Evolutionary conservation across 1,140 invertebrate species (phyloP), one percentile per base, ranked within the genome.

Genomic region (Bombus waltoni): DNA sequence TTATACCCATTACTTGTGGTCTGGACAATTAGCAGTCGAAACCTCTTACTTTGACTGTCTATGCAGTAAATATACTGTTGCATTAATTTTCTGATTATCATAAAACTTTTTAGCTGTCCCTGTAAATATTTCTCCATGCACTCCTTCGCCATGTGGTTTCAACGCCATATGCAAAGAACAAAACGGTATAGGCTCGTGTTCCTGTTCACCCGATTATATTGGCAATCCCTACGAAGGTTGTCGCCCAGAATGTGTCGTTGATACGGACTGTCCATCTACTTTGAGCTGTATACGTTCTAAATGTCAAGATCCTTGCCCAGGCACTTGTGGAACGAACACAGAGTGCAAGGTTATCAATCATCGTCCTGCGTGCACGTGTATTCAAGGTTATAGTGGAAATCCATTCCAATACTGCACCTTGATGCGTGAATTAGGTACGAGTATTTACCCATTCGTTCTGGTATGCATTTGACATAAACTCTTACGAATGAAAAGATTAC

Each of bases 221-320:
- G 98, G 98, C 13, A 96, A 97, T 91, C 97, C 98, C 0, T 96
- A 94, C 96, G 96, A 88, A 96, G 95, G 97, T 88, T 98, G 97
- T 93, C 96, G 96, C 93, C 97, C 97, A 28, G 97, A 98, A 93
- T 98, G 97, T 94, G 95, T 96, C 13, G 96, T 96, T 87, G 96
- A 96, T 89, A 94, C 96, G 0, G 97, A 97, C 90, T 97, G 97
- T 93, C 92, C 96, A 88, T 91, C 95, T 91, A 82, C 95, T 96
- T 89, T 96, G 95, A 96, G 96, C 11, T 97, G 97, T 92, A 94
- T 96, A 38, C 94, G 96, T 75, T 96, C 96, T 80, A 97, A 96
- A 93, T 97, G 97, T 92, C 95, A 95, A 92, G 96, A 97, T 92
- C 97, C 97, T 44, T 97, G 97, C 90, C 92, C 94, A 18, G 96